Evolutionary conservation across 1,140 invertebrate genomes (phyloP), one percentile per base, ranked within the genome.

Genomic region (Panulirus ornatus): DNA sequence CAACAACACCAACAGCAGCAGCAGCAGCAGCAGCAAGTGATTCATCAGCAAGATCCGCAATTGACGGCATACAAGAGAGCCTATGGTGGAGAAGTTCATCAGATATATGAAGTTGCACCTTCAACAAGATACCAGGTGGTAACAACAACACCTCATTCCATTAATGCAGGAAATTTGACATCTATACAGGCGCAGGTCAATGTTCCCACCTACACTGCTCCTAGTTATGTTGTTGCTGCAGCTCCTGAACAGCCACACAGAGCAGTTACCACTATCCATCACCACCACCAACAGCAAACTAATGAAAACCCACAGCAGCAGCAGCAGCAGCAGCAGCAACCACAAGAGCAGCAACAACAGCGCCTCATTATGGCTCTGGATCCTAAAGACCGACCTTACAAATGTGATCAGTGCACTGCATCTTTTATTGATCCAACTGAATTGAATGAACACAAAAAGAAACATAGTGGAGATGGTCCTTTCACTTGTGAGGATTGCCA

Each of bases 401-500:
- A 92, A 27, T 92, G 91, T 73, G 85, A 92, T 27, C 85, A 92
- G 40, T 92, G 91, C 44, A 92, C 91, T 1, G 91, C 91, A 3
- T 92, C 91, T 8, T 92, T 92, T 75, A 92, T 92, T 40, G 91
- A 92, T 42, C 84, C 81, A 19, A 76, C 44, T 44, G 91, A 92
- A 81, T 70, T 90, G 38, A 76, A 66, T 34, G 91, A 92, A 36
- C 91, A 92, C 66, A 92, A 91, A 51, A 90, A 90, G 51, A 92
- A 92, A 51, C 91, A 92, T 71, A 88, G 84, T 51, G 91, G 91
- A 0, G 91, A 92, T 84, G 91, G 91, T 14, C 91, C 91, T 5
- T 92, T 92, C 73, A 92, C 91, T 70, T 92, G 91, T 40, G 91
- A 92, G 81, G 91, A 92, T 30, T 92, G 91, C 75, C 91, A 92